Conservation (phyloP, 2,113 vertebrate genomes). For the Anthoscopus minutus region DNA sequence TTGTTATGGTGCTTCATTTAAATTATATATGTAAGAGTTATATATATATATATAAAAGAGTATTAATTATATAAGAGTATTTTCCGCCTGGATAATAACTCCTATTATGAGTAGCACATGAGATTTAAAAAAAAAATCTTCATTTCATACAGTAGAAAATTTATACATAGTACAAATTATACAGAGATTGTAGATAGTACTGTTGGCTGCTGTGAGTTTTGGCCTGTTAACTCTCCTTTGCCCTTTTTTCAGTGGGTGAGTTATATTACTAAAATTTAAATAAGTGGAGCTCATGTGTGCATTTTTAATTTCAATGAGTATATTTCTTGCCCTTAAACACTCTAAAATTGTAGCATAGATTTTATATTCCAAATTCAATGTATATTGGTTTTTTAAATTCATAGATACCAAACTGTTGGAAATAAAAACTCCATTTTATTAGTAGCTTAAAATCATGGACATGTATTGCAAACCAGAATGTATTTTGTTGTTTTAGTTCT, state of each 20-base stretch:
- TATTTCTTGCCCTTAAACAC: rapidly evolving
- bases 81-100: not conserved
- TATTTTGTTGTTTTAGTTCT: not conserved
- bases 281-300: not conserved
- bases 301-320: not conserved
- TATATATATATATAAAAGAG: no score
- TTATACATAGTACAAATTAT: not conserved
- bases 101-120: not conserved
- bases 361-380: not conserved
- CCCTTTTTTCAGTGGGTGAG: not conserved
- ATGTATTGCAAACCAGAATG: not conserved
- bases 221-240: not conserved
- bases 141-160: not conserved
- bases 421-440: not conserved
- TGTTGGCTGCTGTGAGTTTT: not conserved
- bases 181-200: not conserved
- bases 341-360: not conserved
- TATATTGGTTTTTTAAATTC: not conserved
- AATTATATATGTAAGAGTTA: no score
- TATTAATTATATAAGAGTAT: not conserved
- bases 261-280: not conserved
- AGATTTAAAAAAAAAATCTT: not conserved
- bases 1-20: not conserved
- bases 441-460: not conserved
- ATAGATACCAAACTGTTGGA: not conserved